These are phyloP conservation scores for Raja brachyura DNA, from an alignment of 2,113 vertebrate genomes.

Conservation along the genomic window DNA sequence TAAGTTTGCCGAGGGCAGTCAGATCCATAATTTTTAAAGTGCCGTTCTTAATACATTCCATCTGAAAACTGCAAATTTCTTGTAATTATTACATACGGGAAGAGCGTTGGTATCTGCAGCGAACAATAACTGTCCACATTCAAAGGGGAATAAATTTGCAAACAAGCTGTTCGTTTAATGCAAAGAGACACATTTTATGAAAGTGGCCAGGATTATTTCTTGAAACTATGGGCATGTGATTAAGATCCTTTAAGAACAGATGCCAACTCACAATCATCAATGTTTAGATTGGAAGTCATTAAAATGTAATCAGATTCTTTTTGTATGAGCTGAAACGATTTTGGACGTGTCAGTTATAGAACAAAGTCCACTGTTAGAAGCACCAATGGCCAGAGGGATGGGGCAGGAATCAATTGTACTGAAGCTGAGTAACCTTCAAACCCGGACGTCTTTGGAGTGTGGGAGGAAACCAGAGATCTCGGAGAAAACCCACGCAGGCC, in stretches of 20 bases:
- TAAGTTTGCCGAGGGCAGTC: not conserved
- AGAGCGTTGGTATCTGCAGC: not conserved
- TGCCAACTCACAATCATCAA: not conserved
- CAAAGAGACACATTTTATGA: conserved; percentile 17
- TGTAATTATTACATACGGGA: not conserved
- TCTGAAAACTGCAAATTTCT: conserved; percentile 22
- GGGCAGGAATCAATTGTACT: not conserved
- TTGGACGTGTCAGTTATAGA: not conserved
- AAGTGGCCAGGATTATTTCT: not conserved
- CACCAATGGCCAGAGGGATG: not conserved
- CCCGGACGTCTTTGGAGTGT: too few species aligned
- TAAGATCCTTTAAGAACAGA: not conserved
- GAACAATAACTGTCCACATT: not conserved
- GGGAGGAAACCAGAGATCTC: too few species aligned
- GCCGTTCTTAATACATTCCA: not conserved
- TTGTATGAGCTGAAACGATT: not conserved
- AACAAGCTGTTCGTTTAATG: conserved; percentile 5
- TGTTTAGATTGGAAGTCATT: not conserved
- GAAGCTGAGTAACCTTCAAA: too few species aligned
- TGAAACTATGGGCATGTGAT: not conserved
- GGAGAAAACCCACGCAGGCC: too few species aligned
- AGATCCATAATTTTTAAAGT: not conserved
- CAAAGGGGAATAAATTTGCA: conserved; percentile 15
- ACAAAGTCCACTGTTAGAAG: not conserved
- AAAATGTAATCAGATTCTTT: conserved; percentile 17